Evolutionary conservation across 2,888 invertebrate species (phyloP), one percentile per base, ranked within the genome.

Genomic region (Seladonia tumulorum): DNA sequence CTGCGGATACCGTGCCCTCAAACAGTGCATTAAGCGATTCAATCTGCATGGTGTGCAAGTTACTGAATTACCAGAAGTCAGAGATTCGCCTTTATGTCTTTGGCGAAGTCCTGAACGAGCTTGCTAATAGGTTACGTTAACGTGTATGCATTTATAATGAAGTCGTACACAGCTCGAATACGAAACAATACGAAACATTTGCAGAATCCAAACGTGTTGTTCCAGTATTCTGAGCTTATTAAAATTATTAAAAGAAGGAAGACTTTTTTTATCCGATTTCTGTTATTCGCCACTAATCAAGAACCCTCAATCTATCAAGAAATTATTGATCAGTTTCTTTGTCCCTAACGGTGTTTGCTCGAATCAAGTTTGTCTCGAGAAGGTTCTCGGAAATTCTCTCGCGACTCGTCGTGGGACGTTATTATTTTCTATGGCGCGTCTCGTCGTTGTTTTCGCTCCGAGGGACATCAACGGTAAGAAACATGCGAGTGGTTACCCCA

Each of bases 401-500:
- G 12, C 0, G 29, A 25, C 2, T 35, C 35, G 18, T 29, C 35
- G 66, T 7, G 35, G 35, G 18, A 35, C 35, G 66, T 66, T 35
- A 35, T 35, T 22, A 66, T 35, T 66, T 66, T 35, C 35, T 66
- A 35, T 10, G 18, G 35, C 18, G 66, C 7, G 3, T 10, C 12
- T n/a, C 68, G 29, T 8, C 35, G 29, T 18, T 18, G 66, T 7
- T n/a, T 10, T 66, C 39, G 7, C 29, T 29, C 29, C 29, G 7
- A 63, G 22, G 22, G 63, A 16, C 29, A 68, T n/a, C 22, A 22
- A 39, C 8, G 10, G 3, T 53, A 53, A 53, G n/a, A 53, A 18
- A 45, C 49, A 12, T 4, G n/a, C 66, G 18, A 71, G 60, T 57
- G 25, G 98, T 97, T 95, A 98, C 98, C 98, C 98, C 98, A 98